Conservation (phyloP, 1,140 invertebrate species). For the Matsumurasca onukii region DNA sequence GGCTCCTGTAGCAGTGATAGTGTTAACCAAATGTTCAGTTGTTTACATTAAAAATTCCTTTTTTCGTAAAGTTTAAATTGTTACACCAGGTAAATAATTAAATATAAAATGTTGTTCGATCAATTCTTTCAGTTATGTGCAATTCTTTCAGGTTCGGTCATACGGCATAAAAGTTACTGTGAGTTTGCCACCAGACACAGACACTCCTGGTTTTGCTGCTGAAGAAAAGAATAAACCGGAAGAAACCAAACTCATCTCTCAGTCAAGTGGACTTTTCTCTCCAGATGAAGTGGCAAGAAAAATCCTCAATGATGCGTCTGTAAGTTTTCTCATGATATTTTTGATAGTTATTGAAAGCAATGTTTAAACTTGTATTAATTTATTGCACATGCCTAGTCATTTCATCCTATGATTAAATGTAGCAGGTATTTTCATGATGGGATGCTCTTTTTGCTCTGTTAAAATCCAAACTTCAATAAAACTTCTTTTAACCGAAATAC, state of each 20-base stretch:
- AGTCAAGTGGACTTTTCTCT: conserved; percentile 70
- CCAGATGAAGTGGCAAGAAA: conserved; percentile 79
- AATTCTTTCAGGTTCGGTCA: conserved; percentile 68
- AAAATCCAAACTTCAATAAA: neutral
- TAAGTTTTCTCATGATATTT: conserved; percentile 48
- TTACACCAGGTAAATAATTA: too few species aligned
- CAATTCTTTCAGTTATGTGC: too few species aligned
- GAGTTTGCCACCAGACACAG: conserved; percentile 92
- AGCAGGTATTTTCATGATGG: neutral
- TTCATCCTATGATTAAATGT: neutral
- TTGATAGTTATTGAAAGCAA: neutral
- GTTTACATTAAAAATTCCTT: too few species aligned
- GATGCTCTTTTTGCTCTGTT: neutral
- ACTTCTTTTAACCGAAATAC: neutral
- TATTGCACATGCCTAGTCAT: neutral
- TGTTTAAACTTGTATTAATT: neutral
- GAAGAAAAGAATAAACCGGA: conserved; percentile 85
- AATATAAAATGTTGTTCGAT: too few species aligned
- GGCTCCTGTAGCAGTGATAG: too few species aligned
- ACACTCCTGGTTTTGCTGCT: conserved; percentile 91
- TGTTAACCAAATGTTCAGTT: too few species aligned
- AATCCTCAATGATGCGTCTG: conserved; percentile 80
- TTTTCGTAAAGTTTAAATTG: too few species aligned
- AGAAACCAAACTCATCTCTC: conserved; percentile 88
- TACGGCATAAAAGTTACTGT: conserved; percentile 85